These are phyloP conservation scores for Dendropsophus ebraccatus DNA, from an alignment of 2,113 vertebrate species.

Conservation along the genomic window DNA sequence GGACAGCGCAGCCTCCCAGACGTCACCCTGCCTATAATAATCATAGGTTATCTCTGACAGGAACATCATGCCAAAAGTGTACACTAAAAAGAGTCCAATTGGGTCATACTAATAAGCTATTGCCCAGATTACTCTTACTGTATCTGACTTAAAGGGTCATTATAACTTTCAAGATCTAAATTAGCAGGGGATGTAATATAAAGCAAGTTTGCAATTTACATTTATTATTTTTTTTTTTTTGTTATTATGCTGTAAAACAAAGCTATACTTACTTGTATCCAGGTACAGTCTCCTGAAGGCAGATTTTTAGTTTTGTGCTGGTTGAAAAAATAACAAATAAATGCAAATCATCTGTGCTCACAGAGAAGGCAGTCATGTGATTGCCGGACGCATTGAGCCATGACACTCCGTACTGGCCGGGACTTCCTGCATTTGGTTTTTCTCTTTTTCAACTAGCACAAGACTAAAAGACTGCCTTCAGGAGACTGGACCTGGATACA, in stretches of 20 bases:
- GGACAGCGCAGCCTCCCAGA: not conserved
- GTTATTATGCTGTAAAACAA: not conserved
- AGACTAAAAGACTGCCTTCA: no score
- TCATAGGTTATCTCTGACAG: not conserved
- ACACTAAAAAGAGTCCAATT: not conserved
- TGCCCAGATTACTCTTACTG: not conserved
- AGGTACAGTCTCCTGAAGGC: no score
- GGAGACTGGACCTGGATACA: no score
- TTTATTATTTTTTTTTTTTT: not conserved
- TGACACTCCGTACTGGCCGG: no score
- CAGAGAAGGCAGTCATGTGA: no score
- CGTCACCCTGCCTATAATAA: not conserved
- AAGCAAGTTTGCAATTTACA: no score
- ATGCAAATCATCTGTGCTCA: no score
- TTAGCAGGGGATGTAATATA: no score
- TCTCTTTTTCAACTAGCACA: no score
- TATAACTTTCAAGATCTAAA: constrained; percentile 11
- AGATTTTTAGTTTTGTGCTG: no score
- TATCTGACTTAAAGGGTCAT: not conserved
- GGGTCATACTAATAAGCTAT: not conserved
- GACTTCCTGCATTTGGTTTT: no score
- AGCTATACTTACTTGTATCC: not conserved
- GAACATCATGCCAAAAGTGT: not conserved
- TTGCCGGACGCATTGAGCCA: no score
- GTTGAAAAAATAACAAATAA: not conserved